These are phyloP conservation scores for Callipepla californica DNA, from an alignment of 2,113 vertebrate genomes.

Conservation along the genomic window DNA sequence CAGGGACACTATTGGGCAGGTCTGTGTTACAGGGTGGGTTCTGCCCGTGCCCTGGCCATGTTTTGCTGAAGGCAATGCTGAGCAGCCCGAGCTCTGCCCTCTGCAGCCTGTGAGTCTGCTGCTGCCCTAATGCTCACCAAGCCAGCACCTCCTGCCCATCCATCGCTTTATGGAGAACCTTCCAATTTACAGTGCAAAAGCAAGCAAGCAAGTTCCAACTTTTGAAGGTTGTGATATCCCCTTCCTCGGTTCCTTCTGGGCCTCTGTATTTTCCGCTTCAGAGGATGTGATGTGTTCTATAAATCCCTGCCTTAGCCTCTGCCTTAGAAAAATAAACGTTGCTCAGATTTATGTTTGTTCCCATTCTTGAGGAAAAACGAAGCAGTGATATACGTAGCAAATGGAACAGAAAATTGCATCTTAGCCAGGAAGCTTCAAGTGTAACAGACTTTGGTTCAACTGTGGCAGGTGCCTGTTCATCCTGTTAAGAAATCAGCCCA, in stretches of 20 bases:
- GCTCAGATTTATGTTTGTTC: conserved; percentile 12
- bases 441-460: background rate
- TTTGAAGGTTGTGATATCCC: background rate
- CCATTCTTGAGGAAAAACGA: background rate
- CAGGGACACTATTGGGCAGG: background rate
- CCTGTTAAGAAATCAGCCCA: background rate
- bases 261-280: conserved; percentile 44
- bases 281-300: background rate
- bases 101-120: background rate
- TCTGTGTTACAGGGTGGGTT: background rate
- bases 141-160: background rate
- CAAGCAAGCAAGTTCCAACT: background rate
- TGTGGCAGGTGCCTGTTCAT: rapidly evolving
- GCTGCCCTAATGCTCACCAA: background rate
- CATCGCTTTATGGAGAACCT: background rate
- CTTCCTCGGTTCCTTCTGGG: background rate
- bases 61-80: background rate
- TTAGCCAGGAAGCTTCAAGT: background rate
- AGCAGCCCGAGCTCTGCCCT: background rate
- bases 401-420: conserved; percentile 30
- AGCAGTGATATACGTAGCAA: background rate
- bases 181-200: background rate
- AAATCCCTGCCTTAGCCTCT: conserved; percentile 10
- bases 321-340: conserved; percentile 15
- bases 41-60: background rate